phyloP scores from a whole-genome alignment of 2,797 vertebrate genomes.

The Mormyrops attenuatus region DNA sequence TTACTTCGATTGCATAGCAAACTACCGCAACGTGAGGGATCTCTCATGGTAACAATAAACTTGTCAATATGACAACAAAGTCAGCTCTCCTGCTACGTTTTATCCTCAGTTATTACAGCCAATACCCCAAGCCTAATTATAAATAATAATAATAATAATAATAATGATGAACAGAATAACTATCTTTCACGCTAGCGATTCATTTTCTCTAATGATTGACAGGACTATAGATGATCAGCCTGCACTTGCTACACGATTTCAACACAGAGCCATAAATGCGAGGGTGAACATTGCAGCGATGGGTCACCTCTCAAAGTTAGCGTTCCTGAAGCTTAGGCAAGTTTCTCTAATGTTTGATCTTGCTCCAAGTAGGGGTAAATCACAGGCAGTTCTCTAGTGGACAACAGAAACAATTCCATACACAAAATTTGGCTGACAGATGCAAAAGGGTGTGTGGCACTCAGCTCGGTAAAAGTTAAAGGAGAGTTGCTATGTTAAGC shows the following conservation, averaged over 20 bases:
- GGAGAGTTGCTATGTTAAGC: background rate
- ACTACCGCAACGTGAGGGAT: background rate
- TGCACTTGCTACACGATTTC: background rate
- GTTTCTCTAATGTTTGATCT: background rate
- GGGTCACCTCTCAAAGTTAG: background rate
- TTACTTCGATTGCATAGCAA: background rate
- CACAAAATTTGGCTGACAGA: background rate
- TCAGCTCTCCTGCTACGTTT: background rate
- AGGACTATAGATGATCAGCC: background rate
- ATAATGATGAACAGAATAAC: background rate
- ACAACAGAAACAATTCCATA: slow-evolving; percentile 2
- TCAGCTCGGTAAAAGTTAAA: background rate
- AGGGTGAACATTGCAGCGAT: background rate
- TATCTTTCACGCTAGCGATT: background rate
- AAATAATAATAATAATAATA: background rate
- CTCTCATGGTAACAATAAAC: background rate
- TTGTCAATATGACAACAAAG: background rate
- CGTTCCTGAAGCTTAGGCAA: background rate
- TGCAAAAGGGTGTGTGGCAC: background rate
- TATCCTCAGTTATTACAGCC: background rate
- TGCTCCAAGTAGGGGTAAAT: background rate
- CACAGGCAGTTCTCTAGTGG: background rate
- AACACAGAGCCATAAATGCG: background rate
- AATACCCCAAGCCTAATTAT: background rate
- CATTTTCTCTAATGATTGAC: background rate